Percentiles rank a stretch among this genome's conserved stretches.
Evolutionary conservation across 2,113 vertebrate species (phyloP).

Genomic region (Piliocolobus tephrosceles): DNA sequence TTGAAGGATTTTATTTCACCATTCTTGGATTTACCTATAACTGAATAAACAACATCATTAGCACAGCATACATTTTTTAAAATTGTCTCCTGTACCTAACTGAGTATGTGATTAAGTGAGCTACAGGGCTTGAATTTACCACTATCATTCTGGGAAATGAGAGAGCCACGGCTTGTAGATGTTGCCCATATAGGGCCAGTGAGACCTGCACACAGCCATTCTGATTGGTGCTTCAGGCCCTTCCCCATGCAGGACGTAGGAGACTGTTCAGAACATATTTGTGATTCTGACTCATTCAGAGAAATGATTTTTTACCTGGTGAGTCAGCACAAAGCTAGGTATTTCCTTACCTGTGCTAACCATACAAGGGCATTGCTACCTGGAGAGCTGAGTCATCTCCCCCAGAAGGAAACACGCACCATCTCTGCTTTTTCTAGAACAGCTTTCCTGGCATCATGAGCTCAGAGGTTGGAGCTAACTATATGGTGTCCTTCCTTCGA

Average conservation of each 20-base stretch:
- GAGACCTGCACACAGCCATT: background rate
- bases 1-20: slow-evolving; percentile 79
- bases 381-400: slow-evolving; percentile 76
- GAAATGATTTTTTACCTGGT: slow-evolving; percentile 76
- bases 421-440: slow-evolving; percentile 45
- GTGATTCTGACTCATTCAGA: slow-evolving; percentile 84
- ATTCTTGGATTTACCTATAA: slow-evolving; percentile 80
- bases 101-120: slow-evolving; percentile 73
- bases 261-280: slow-evolving; percentile 67
- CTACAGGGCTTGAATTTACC: slow-evolving; percentile 73
- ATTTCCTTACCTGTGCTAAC: slow-evolving; percentile 80
- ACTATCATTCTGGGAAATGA: slow-evolving; percentile 45
- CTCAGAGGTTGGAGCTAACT: slow-evolving; percentile 61
- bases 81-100: slow-evolving; percentile 71
- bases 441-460: slow-evolving; percentile 67
- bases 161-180: background rate
- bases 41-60: slow-evolving; percentile 71
- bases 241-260: slow-evolving; percentile 56
- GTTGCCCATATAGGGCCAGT: slow-evolving; percentile 46
- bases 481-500: slow-evolving; percentile 73
- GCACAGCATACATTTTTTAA: slow-evolving; percentile 80
- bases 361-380: slow-evolving; percentile 81
- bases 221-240: slow-evolving; percentile 21
- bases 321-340: slow-evolving; percentile 83
- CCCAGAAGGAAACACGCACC: slow-evolving; percentile 67